Conservation (phyloP, 2,797 vertebrate genomes). For the Labroides dimidiatus region DNA sequence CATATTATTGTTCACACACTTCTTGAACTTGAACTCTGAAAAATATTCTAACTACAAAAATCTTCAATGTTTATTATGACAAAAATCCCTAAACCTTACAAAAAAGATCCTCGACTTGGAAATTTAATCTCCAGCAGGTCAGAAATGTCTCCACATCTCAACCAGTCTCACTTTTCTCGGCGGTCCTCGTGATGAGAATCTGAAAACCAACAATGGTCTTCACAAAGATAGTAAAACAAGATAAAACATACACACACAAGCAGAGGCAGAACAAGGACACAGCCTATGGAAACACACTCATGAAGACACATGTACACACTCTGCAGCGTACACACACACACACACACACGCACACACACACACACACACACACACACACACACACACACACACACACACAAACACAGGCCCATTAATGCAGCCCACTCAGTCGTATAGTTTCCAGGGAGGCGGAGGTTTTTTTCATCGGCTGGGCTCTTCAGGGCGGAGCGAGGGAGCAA, state of each 20-base stretch:
- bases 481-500: conserved; percentile 21
- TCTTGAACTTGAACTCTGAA: no score
- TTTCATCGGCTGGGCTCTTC: conserved; percentile 17
- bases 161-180: background rate
- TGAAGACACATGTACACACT: background rate
- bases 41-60: no score
- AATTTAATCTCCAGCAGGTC: background rate
- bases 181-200: background rate
- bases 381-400: conserved; percentile 10
- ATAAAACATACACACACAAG: background rate
- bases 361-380: background rate
- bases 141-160: background rate
- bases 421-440: conserved; percentile 56
- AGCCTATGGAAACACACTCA: conserved; percentile 23
- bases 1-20: no score
- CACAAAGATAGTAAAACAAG: conserved; percentile 2
- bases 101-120: background rate
- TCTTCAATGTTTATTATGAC: no score
- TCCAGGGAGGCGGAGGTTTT: conserved; percentile 40
- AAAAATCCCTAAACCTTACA: background rate
- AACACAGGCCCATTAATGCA: conserved; percentile 25
- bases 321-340: background rate
- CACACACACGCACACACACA: conserved; percentile 8
- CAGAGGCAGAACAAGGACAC: conserved; percentile 41
- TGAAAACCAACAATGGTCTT: background rate